A percentile compares a stretch with the other conserved stretches of the same genome.
Evolutionary conservation across 2,888 invertebrate species (phyloP).

Genomic region (Arge pagana): DNA sequence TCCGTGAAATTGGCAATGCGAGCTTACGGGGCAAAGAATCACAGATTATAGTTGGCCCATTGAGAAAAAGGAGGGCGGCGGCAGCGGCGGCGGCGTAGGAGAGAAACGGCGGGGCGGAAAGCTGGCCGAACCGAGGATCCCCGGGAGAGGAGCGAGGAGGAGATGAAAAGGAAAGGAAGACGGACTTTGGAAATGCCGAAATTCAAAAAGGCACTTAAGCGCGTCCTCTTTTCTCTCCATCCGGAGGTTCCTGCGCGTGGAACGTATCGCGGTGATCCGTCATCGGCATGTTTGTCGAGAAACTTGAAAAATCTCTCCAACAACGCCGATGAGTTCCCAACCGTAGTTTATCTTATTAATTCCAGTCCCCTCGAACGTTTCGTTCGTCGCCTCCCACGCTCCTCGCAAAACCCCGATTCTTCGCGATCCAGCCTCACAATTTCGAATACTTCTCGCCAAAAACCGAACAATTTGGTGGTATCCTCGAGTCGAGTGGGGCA

Average conservation of each 20-base stretch:
- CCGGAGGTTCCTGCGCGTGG: no score
- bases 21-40: conserved; percentile 6
- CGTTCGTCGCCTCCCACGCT: no score
- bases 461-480: conserved; percentile 14
- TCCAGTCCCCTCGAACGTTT: no score
- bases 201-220: conserved; percentile 43
- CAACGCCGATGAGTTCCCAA: not conserved
- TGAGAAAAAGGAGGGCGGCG: not conserved
- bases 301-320: conserved; percentile 25
- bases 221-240: conserved; percentile 37
- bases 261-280: conserved; percentile 22
- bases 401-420: no score
- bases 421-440: not conserved
- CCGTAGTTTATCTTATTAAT: not conserved
- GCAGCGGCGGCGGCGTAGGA: not conserved
- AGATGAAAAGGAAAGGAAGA: no score
- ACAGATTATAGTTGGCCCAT: conserved; percentile 15
- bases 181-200: no score
- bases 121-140: no score
- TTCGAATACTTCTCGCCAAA: no score
- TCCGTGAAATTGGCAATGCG: conserved; percentile 41
- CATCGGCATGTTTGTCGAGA: conserved; percentile 36
- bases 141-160: no score
- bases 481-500: not conserved
- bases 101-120: no score